These are phyloP conservation scores for Ischnus inquisitorius DNA, from an alignment of 2,888 invertebrate species.

Conservation along the genomic window DNA sequence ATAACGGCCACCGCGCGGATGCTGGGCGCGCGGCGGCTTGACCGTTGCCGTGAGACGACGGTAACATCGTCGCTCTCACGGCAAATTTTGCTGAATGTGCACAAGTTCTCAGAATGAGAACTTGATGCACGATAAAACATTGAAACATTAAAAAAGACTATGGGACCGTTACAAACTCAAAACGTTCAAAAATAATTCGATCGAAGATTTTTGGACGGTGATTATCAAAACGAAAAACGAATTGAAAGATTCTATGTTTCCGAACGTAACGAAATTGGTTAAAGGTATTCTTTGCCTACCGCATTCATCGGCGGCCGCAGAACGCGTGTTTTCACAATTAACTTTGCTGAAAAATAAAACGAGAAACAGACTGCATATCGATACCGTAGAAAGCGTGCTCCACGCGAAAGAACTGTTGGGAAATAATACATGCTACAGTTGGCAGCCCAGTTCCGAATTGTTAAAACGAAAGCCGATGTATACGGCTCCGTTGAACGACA, in stretches of 20 bases:
- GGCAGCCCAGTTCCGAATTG: no score
- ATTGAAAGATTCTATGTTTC: conserved; percentile 43
- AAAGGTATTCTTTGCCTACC: conserved; percentile 47
- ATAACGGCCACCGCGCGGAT: no score
- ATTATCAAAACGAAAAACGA: conserved; percentile 33
- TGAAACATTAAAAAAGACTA: no score
- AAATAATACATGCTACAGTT: conserved; percentile 31
- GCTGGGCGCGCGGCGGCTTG: no score
- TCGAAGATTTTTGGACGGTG: conserved; percentile 46
- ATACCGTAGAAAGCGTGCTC: conserved; percentile 43
- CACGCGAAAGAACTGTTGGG: conserved; percentile 42
- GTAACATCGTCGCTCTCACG: no score
- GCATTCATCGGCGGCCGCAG: conserved; percentile 47
- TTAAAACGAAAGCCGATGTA: no score
- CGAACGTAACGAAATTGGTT: conserved; percentile 40
- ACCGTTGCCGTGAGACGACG: no score
- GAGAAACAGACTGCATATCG: conserved; percentile 47
- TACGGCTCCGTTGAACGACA: no score
- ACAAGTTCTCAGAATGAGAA: no score
- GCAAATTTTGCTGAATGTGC: no score
- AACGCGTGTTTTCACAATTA: conserved; percentile 38
- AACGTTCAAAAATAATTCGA: conserved; percentile 4
- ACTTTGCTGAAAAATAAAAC: conserved; percentile 41
- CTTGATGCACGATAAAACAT: no score
- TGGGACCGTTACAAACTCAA: no score